A percentile compares a stretch with the other conserved stretches of the same genome.
phyloP scores from a whole-genome alignment of 2,797 vertebrate genomes.

The Diplodus sargus region DNA sequence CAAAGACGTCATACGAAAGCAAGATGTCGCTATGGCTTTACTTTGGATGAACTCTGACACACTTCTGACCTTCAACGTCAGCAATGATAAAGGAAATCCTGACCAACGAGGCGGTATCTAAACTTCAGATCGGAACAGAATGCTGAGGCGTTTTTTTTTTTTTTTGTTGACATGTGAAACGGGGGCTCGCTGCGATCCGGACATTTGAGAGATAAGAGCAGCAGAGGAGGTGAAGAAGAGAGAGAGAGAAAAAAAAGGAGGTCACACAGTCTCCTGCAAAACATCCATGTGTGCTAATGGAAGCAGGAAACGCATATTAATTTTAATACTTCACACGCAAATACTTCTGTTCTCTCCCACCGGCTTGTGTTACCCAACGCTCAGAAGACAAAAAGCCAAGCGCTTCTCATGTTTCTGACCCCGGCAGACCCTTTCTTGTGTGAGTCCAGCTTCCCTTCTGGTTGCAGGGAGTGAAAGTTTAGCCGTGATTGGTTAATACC shows the following conservation, averaged over 20 bases:
- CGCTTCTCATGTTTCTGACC: conserved; percentile 82
- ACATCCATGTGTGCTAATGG: conserved; percentile 69
- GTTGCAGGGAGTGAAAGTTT: conserved; percentile 29
- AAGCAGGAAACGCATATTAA: conserved; percentile 80
- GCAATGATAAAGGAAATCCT: neutral
- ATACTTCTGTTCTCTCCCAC: conserved; percentile 79
- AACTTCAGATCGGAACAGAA: neutral
- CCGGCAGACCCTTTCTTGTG: conserved; percentile 57
- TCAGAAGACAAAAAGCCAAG: conserved; percentile 72
- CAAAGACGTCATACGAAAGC: neutral
- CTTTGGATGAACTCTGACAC: conserved; percentile 1
- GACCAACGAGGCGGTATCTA: neutral
- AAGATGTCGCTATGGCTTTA: neutral
- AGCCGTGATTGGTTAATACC: conserved; percentile 49
- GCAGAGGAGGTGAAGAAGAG: conserved; percentile 5
- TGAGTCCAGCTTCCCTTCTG: conserved; percentile 65
- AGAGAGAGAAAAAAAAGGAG: conserved; percentile 23
- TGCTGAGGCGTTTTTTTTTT: neutral
- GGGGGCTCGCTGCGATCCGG: too few relatives aligned
- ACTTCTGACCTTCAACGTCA: neutral
- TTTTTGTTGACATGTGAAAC: conserved; percentile 26
- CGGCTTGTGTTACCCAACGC: conserved; percentile 77
- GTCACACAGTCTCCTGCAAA: conserved; percentile 15
- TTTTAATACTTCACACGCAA: conserved; percentile 84
- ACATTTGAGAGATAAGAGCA: neutral